A percentile compares a stretch with the other conserved stretches of the same genome.
Conservation (phyloP, 2,113 vertebrate species). For the Panthera uncia region DNA sequence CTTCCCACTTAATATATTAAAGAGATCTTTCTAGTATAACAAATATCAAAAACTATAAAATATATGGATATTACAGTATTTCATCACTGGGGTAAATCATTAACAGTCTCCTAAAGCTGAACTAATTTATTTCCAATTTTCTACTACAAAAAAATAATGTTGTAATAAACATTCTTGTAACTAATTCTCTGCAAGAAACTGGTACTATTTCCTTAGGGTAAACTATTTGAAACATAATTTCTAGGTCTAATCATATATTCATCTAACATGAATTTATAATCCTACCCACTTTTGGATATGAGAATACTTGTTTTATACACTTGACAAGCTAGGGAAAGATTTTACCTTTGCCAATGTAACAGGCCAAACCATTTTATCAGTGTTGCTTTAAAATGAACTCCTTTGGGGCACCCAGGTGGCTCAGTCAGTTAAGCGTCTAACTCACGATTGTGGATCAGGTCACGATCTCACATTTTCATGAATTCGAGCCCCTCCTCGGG, state of each 20-base stretch:
- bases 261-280: background rate
- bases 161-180: background rate
- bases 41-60: background rate
- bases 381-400: constrained; percentile 8
- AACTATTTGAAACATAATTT: background rate
- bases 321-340: background rate
- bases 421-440: too few relatives aligned
- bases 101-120: background rate
- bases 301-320: background rate
- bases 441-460: too few relatives aligned
- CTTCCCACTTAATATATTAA: background rate
- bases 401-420: background rate
- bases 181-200: background rate
- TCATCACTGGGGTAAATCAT: background rate
- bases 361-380: background rate
- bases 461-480: too few relatives aligned
- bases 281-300: background rate
- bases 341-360: background rate
- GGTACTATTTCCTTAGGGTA: background rate
- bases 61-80: background rate
- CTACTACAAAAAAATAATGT: constrained; percentile 12
- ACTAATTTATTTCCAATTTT: background rate
- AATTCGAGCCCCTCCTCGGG: too few relatives aligned
- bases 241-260: background rate
- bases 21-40: background rate